Base-by-base conservation (phyloP, 2,113 vertebrate genomes). In the Gasterosteus aculeatus region DNA sequence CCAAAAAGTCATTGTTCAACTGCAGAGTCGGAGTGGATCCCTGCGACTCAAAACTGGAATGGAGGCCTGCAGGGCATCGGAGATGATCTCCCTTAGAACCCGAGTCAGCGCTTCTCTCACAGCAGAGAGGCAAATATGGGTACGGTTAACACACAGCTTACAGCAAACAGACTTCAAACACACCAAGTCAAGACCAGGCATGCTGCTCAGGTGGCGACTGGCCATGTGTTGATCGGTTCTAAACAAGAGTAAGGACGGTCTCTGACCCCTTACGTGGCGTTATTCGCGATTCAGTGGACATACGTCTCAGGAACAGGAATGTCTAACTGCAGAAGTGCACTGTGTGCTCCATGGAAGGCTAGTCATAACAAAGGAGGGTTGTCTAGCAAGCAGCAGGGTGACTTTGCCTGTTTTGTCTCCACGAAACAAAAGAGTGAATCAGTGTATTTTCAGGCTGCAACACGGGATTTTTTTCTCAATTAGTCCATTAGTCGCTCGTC, bases 121-220 rank as follows among this genome's bases (percentile, higher is more conserved):
- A 67, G n/a, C 39, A 61, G 56, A 71, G 64, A 85, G 62, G 51
- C 78, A 88, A 87, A 84, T 56, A 75, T 31, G 57, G 70, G 68
- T 47, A 66, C 64, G 53, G 68, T 68, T 80, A 74, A 84, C 88
- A 72, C 75, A 33, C 62, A 59, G 77, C 75, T 85, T 76, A 68
- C n/a, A 83, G 82, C 80, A 91, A 89, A 89, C 72, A 88, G 11
- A 69, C 69, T 79, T 86, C 75, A 87, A 86, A 86, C 46, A 70
- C 58, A 78, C n/a, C 51, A 59, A 64, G 66, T 58, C 84, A 86
- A 81, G 90, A 85, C 73, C 86, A 85, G 86, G 77, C 86, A 68
- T 42, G 82, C 75, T 54, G 31, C 77, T 70, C n/a, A 33, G 51
- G 66, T 66, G 54, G 65, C 69, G 64, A 67, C 74, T 53, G 69